Evolutionary conservation across 2,888 invertebrate species (phyloP).

Genomic region (Atrina japonica): DNA sequence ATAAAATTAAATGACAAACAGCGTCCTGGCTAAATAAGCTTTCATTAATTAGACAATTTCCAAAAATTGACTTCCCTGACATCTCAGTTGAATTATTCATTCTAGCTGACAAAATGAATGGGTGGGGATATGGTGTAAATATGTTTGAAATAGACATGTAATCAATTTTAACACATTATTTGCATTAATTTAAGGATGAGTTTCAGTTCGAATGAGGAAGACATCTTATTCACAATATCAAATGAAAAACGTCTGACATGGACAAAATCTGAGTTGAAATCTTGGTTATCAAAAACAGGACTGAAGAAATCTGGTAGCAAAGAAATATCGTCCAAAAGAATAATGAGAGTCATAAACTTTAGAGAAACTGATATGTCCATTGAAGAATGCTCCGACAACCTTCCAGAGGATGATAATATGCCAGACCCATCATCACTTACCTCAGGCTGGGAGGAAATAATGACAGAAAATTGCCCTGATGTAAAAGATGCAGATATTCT

Average conservation of each 20-base stretch:
- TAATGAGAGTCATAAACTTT: constrained; percentile 4
- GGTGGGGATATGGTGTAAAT: too few relatives aligned
- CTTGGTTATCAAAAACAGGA: not conserved
- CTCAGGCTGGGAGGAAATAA: not conserved
- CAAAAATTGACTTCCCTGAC: too few relatives aligned
- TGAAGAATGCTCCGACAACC: constrained; percentile 3
- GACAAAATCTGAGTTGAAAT: not conserved
- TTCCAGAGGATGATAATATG: constrained; percentile 9
- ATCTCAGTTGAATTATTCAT: too few relatives aligned
- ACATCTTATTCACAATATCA: too few relatives aligned
- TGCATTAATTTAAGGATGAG: too few relatives aligned
- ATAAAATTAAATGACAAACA: too few relatives aligned
- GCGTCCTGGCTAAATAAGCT: too few relatives aligned
- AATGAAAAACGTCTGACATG: constrained; percentile 6
- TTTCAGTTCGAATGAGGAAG: too few relatives aligned
- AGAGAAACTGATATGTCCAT: constrained; percentile 4
- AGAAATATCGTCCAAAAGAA: not conserved
- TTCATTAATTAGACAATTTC: too few relatives aligned
- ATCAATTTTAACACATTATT: too few relatives aligned
- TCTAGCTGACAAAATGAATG: too few relatives aligned
- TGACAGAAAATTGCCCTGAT: not conserved
- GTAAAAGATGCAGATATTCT: constrained; percentile 9
- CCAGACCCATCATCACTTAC: not conserved
- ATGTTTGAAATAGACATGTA: too few relatives aligned
- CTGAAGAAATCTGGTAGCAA: constrained; percentile 1